These are phyloP conservation scores for Brachionus koreanus DNA, from an alignment of 1,140 invertebrate genomes.

Conservation along the genomic window DNA sequence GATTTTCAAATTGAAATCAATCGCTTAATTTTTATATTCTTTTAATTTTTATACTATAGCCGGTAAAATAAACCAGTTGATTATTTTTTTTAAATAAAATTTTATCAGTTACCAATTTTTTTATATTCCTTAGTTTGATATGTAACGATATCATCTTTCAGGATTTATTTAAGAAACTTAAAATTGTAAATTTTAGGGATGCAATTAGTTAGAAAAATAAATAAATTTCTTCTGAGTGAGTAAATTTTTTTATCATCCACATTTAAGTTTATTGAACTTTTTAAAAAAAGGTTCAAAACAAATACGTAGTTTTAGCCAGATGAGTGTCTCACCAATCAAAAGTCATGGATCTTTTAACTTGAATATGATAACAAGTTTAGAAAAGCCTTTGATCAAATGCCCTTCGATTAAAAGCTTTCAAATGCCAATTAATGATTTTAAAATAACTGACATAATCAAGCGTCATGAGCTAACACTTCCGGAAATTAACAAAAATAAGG, in stretches of 20 bases:
- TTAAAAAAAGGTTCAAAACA: background rate
- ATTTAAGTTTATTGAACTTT: background rate
- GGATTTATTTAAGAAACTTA: background rate
- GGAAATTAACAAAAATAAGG: conserved; percentile 40
- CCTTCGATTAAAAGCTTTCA: conserved; percentile 37
- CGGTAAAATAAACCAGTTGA: background rate
- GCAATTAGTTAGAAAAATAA: background rate
- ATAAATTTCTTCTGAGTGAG: background rate
- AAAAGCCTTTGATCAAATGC: background rate
- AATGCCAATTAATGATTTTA: conserved; percentile 13
- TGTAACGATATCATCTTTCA: conserved; percentile 9
- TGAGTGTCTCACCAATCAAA: background rate
- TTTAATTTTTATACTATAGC: background rate
- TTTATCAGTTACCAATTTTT: background rate
- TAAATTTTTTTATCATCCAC: background rate
- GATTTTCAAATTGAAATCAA: conserved; percentile 43
- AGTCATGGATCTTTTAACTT: background rate
- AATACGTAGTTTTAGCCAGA: background rate
- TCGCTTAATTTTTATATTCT: background rate
- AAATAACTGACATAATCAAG: conserved; percentile 36
- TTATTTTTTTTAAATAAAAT: background rate
- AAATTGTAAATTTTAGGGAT: background rate
- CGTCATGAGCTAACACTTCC: conserved; percentile 33
- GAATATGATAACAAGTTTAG: background rate
- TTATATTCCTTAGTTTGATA: conserved; percentile 1